Evolutionary conservation across 1,140 invertebrate genomes (phyloP), one percentile per base, ranked within the genome.

Genomic region (Drosophila erecta): DNA sequence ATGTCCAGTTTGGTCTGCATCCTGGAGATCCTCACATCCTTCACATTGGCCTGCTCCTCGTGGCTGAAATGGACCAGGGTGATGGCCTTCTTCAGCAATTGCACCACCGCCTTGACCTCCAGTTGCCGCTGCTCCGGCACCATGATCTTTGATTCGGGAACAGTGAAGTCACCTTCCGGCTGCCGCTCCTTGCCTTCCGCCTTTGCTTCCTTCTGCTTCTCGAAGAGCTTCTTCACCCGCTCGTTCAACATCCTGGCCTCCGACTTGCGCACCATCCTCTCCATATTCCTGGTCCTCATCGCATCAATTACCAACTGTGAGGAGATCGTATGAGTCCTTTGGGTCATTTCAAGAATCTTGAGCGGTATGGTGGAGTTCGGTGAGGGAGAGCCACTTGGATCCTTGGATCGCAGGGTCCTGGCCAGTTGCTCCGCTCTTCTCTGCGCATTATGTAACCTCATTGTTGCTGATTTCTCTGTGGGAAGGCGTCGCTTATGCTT

Each of bases 251-350:
- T 24, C n/a, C 24, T 46, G 30, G 8, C 14, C 43, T 61, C 35
- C 27, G 46, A 37, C 6, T 65, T 60, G 7, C 33, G 27, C 30
- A 51, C 37, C 38, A 65, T 37, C 10, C 40, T 41, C 27, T 35
- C 44, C 30, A 64, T 35, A 4, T 24, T 67, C 20, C 20, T 15
- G n/a, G 11, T 27, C n/a, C 4, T 20, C 27, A 62, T 15, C 44
- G 17, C 20, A 17, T 65, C 56, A 3, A 30, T 37, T 3, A 7
- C 11, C 10, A 20, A 2, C 12, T 7, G 37, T 10, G 14, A 41
- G 27, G 27, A 1, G 15, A 15, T 46, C 41, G 3, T 4, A 3
- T n/a, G n/a, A n/a, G 4, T 14, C 43, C 10, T 6, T 27, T n/a
- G n/a, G 1, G 1, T 7, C 57, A 17, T 30, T 6, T 40, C 8